Evolutionary conservation across 30 jellyfish, hydroid and myxozoan species (phyloP), one percentile per base, ranked within the genome.

Genomic region (Aurelia sp.): DNA sequence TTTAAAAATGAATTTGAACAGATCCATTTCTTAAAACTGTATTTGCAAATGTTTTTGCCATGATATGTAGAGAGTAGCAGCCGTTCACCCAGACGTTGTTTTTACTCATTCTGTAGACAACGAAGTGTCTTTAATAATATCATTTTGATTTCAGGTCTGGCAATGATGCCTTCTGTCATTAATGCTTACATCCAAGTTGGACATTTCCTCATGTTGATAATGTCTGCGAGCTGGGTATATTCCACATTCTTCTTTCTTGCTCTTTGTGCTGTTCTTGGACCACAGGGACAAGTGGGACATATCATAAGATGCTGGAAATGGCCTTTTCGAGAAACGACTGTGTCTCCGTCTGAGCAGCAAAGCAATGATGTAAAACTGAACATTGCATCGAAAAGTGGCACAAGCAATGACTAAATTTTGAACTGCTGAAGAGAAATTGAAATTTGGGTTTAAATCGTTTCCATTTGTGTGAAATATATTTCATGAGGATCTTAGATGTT

Each of bases 191-290:
- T 92, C 9, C 97, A 86, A 84, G 78, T 92, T 23, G 96, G 96
- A 3, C 97, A 87, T 61, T 92, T 92, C 44, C 86, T 92, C 62
- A 92, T 92, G 98, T 37, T 92, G 63, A 84, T 86, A 64, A 92
- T 87, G 97, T 81, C 90, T 5, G 64, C 90, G 0, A 92, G 98
- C 55, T 92, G 98, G 98, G 86, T 92, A 11, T 92, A 86, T 73
- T 84, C 97, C 64, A 92, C 98, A 5, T 92, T 92, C 66, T 87
- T 92, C 89, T 87, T 92, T 48, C 68, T 92, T 71, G 96, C 97
- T 3, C 90, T 92, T 22, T 85, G 96, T 62, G 85, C 97, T 60
- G 78, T 87, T 33, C 78, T 87, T 68, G 96, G 96, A n/a, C 98
- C 98, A 0, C 89, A 78, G 82, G 92, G 94, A 21, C 84, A 71